Base-by-base conservation (phyloP, 1,140 invertebrate species). In the Anagrus nilaparvatae region DNA sequence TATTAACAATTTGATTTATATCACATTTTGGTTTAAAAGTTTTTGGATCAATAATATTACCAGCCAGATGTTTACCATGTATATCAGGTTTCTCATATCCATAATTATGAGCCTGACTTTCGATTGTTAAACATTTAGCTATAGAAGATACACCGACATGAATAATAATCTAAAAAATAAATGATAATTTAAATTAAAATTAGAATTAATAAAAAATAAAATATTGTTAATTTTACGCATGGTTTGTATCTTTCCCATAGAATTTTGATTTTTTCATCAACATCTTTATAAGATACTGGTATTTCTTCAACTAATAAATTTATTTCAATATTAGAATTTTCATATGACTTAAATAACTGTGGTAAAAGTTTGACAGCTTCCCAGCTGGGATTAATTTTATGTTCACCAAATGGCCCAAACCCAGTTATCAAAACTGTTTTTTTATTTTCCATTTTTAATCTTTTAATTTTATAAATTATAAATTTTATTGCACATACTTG, bases 371-470 rank as follows among this genome's bases (percentile, higher is more conserved):
- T 76, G 0, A 84, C 83, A 14, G 78, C 76, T 55, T 82, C 75
- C 82, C 83, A 87, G 55, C 84, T 87, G 1, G 84, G 77, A 58
- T 88, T 88, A 8, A 83, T 61, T 17, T 57, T 56, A 52, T 87
- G 76, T 9, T 58, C 54, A 19, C 65, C 59, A 63, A 87, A 88
- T 20, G 82, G 82, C 10, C 82, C 84, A 67, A 87, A 88, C 12
- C 84, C 85, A 49, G 76, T 78, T 36, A 83, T 65, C 13, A 83
- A 31, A 40, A 67, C 42, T 19, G 45, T 55, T 41, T 36, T 19
- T 37, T 46, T 19, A 35, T 46, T 47, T n/a, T 47, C 18, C 39
- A 47, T 40, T 25, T 43, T 44, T 9, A 38, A n/a, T n/a, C n/a
- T 28, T 27, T 18, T 20, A 14, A 31, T 19, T 31, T 25, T 35